These are phyloP conservation scores for Candidula unifasciata DNA, from an alignment of 2,888 invertebrate species.

Conservation along the genomic window DNA sequence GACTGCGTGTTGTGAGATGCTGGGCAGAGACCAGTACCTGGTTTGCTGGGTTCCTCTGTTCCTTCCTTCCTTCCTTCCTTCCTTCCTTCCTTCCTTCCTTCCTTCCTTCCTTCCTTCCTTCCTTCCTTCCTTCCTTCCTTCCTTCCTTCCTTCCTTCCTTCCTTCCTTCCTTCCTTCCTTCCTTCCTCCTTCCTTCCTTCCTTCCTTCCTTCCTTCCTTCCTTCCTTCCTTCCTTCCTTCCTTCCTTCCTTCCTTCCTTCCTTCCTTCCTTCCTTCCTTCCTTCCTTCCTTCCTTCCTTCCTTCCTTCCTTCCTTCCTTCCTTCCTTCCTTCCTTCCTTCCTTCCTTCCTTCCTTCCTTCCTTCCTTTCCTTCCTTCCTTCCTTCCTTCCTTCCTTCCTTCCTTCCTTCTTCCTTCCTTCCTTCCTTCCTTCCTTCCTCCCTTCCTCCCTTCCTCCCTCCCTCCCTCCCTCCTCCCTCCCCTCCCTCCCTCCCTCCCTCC, in stretches of 20 bases:
- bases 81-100: neutral
- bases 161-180: neutral
- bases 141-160: no score
- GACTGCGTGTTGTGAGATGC: no score
- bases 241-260: neutral
- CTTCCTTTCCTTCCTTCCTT: no score
- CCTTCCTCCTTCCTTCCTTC: neutral
- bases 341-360: no score
- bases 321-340: no score
- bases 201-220: neutral
- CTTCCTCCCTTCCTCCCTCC: neutral
- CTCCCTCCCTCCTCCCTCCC: neutral
- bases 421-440: neutral
- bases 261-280: neutral
- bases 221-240: no score
- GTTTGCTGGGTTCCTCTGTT: neutral
- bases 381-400: neutral
- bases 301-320: neutral
- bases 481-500: neutral
- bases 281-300: neutral
- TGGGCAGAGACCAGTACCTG: no score
- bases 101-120: neutral
- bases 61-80: no score
- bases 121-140: neutral
- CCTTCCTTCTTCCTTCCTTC: neutral